Evolutionary conservation across 2,888 invertebrate species (phyloP), one percentile per base, ranked within the genome.

Genomic region (Xestia c-nigrum): DNA sequence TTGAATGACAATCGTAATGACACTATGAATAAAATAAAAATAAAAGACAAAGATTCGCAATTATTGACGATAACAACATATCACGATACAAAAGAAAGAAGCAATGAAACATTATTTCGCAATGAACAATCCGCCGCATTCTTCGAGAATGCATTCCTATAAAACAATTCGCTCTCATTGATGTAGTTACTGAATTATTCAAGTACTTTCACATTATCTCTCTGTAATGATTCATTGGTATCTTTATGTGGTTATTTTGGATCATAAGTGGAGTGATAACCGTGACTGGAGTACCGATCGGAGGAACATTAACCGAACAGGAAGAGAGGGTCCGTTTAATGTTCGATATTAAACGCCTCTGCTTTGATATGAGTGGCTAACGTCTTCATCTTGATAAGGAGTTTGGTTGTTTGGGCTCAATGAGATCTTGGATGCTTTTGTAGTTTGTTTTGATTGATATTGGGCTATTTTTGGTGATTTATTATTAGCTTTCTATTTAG

Each of bases 181-280:
- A 83, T 83, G 85, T 71, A 74, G 63, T 68, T 85, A 85, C 82
- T 81, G 81, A 78, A 87, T 80, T 46, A 83, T 89, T 86, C 79
- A 83, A 81, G 86, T 87, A 89, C 88, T 87, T 87, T 86, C 80
- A 84, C 85, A 85, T 87, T 88, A 91, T 89, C 89, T 89, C 59
- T 73, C 78, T 77, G 82, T 90, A 93, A 94, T 92, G 91, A 92
- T 90, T 92, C 92, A 87, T 72, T 78, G 89, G 88, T 91, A 91
- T 93, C 92, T 93, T 88, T 89, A 92, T 87, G 91, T 78, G 71
- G 92, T 90, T 95, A 95, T 95, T 95, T 94, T 85, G 86, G 92
- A 90, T 88, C 91, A 91, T 91, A 92, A 95, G 95, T 94, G 95
- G 89, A 81, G 80, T 90, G 94, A 95, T 95, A 95, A 93, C 86